A percentile compares a stretch with the other conserved stretches of the same genome.
These are phyloP conservation scores for Pygoscelis antarcticus DNA, from an alignment of 2,113 vertebrate genomes.

Conservation along the genomic window DNA sequence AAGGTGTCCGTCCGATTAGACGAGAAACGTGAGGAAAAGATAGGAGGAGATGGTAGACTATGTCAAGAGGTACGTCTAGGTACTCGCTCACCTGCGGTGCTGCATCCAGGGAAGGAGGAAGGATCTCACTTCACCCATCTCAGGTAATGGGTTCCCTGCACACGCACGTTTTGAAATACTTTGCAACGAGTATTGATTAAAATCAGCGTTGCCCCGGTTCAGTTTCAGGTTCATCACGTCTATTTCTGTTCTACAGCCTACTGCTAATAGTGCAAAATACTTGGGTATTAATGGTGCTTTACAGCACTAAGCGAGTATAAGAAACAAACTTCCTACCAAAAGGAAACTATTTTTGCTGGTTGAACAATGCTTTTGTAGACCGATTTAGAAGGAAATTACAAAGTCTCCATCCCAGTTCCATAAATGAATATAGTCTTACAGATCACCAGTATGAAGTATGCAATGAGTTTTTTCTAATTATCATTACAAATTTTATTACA, in stretches of 20 bases:
- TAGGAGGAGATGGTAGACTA: neutral
- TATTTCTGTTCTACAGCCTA: accelerated
- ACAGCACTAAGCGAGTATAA: accelerated
- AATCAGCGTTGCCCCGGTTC: neutral
- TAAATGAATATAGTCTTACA: neutral
- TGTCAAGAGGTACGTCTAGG: neutral
- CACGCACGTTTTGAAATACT: neutral
- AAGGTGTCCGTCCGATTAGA: accelerated
- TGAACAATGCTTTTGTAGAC: neutral
- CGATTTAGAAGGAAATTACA: neutral
- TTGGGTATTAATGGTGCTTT: neutral
- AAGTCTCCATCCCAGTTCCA: neutral
- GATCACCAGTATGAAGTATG: neutral
- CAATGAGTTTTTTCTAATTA: neutral
- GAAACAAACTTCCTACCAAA: neutral
- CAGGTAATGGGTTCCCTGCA: neutral
- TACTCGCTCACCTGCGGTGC: neutral
- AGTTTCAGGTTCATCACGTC: neutral
- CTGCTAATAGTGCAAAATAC: neutral
- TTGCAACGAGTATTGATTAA: neutral
- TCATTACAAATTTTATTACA: neutral
- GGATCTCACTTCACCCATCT: accelerated
- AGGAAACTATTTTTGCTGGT: neutral
- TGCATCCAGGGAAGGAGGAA: neutral
- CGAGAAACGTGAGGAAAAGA: accelerated